Base-by-base conservation (phyloP, 2,113 vertebrate genomes). In the Tonatia bakeri region DNA sequence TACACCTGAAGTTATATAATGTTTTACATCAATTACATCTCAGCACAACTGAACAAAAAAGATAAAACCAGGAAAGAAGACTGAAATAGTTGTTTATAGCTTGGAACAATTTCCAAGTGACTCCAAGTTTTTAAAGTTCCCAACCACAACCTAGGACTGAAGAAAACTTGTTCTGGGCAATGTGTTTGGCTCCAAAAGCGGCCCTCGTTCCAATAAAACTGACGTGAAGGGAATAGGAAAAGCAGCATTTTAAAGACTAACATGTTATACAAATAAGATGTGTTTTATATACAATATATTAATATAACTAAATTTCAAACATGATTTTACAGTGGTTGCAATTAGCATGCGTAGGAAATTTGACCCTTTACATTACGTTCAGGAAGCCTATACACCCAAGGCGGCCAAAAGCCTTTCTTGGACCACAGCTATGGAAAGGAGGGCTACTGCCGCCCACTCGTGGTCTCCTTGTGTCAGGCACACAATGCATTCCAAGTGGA, bases 381-480 rank as follows among this genome's bases (percentile, higher is more conserved):
- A 50, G 19, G 45, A 36, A 70, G 59, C 38, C 31, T 31, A 33
- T 8, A 7, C 1, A 9, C 10, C 67, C 81, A 52, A 52, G 14
- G 19, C 20, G 22, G n/a, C 14, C 76, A 47, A 28, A 43, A 50
- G n/a, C 26, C 56, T 65, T 20, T 13, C 31, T 59, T 15, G 38
- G 56, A 67, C 24, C 33, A 22, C 31, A 28, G 45, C 1, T 2
- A 10, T 31, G 2, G 52, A 59, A 61, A 69, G 45, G 40, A 16
- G 26, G n/a, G 38, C 2, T 11, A 9, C 16, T 7, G n/a, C 36
- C 8, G 1, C 19, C 24, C 36, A 24, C 19, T 17, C 2, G 0
- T 24, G 26, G 65, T 22, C 36, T 6, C 40, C 31, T 11, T 4
- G 38, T 45, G n/a, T n/a, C 20, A 9, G 15, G 11, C 33, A 13